phyloP scores from a whole-genome alignment of 2,888 invertebrate genomes.

The Molorchus minor region DNA sequence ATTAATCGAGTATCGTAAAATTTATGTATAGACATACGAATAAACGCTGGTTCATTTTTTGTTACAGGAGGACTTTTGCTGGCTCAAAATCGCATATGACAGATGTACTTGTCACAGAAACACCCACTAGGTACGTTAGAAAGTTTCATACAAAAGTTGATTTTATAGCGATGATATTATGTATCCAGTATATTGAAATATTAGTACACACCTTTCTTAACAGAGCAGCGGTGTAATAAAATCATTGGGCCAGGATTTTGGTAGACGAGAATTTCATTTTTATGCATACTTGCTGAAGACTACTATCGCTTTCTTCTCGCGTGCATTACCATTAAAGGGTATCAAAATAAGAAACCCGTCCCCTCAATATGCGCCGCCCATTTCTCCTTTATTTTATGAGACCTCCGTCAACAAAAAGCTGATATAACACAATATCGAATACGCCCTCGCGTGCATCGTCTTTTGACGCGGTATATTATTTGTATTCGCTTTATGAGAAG shows the following conservation, averaged over 20 bases:
- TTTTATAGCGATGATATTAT: no score
- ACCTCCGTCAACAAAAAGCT: slow-evolving; percentile 15
- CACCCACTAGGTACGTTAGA: slow-evolving; percentile 56
- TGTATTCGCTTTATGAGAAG: slow-evolving; percentile 30
- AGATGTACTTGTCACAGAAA: slow-evolving; percentile 54
- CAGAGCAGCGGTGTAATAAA: no score
- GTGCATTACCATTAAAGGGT: not conserved
- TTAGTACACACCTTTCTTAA: no score
- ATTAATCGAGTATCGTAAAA: no score
- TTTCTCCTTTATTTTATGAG: slow-evolving; percentile 22
- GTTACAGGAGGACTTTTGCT: slow-evolving; percentile 53
- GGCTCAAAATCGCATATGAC: slow-evolving; percentile 50
- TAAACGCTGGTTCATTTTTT: no score
- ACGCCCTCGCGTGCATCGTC: slow-evolving; percentile 6
- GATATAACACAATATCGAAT: slow-evolving; percentile 24
- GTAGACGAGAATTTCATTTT: no score
- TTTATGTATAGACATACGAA: no score
- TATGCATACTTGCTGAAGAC: no score
- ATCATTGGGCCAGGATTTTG: no score
- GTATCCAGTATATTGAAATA: no score
- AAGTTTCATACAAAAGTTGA: no score
- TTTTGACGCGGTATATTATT: slow-evolving; percentile 32
- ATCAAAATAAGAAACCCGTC: not conserved
- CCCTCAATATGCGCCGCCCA: slow-evolving; percentile 28
- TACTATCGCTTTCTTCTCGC: not conserved